phyloP scores from a whole-genome alignment of 1,140 invertebrate genomes.

The Camponotus floridanus region DNA sequence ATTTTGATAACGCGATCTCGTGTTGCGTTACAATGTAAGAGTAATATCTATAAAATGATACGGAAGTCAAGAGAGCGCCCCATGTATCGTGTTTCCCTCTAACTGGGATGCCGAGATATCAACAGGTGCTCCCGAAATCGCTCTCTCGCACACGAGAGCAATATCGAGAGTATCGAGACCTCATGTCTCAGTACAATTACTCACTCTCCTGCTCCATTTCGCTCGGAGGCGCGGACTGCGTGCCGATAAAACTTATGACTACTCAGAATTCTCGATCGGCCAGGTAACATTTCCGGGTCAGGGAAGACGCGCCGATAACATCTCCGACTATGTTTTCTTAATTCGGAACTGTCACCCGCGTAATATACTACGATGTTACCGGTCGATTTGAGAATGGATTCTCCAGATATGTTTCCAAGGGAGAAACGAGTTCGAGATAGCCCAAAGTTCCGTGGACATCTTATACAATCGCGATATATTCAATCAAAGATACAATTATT shows the following conservation, averaged over 20 bases:
- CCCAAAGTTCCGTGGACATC: not conserved
- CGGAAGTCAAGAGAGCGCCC: not conserved
- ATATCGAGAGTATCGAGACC: conserved; percentile 23
- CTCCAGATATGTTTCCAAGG: not conserved
- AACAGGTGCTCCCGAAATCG: conserved; percentile 60
- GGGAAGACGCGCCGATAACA: conserved; percentile 44
- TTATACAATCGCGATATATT: not conserved
- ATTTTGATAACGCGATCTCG: not conserved
- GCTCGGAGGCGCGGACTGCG: conserved; percentile 7
- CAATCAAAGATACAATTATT: not conserved
- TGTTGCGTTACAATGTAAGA: not conserved
- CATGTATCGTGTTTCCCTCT: conserved; percentile 39
- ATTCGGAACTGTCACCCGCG: conserved; percentile 45
- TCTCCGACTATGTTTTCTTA: conserved; percentile 45
- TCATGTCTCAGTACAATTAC: conserved; percentile 54
- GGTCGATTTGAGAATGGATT: not conserved
- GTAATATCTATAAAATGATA: not conserved
- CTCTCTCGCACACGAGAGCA: conserved; percentile 28
- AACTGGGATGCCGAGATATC: conserved; percentile 44
- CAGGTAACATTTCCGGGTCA: conserved; percentile 56
- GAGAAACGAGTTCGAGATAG: not conserved
- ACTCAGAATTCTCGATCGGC: conserved; percentile 44
- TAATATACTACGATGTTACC: conserved; percentile 49
- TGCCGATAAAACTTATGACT: conserved; percentile 58
- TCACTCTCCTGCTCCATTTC: conserved; percentile 61